Evolutionary conservation across 37 sponge, comb jelly and placozoan genomes (phyloP).

Genomic region (Hexactinellida sp.): DNA sequence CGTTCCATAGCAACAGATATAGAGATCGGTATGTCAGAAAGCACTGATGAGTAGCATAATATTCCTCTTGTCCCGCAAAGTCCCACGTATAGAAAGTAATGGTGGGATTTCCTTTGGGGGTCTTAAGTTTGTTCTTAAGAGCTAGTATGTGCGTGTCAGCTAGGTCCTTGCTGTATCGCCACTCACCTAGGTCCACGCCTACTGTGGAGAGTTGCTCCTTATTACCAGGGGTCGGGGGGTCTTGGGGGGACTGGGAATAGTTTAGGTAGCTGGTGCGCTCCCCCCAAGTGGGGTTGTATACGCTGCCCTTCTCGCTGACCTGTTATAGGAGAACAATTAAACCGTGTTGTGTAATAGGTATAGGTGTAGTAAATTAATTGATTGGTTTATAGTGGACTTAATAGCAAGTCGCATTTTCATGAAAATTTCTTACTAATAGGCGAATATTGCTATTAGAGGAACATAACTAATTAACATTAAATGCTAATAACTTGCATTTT

Average conservation of each 20-base stretch:
- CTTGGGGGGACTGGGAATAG: not conserved
- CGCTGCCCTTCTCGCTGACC: constrained; percentile 4
- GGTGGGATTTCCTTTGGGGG: constrained; percentile 24
- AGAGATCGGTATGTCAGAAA: constrained; percentile 75
- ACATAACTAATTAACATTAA: no score
- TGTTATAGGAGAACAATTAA: no score
- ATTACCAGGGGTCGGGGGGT: not conserved
- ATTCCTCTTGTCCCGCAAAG: constrained; percentile 94
- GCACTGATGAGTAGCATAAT: constrained; percentile 87
- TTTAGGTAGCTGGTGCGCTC: not conserved
- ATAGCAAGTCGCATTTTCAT: no score
- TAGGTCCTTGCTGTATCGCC: constrained; percentile 69
- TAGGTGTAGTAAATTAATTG: no score
- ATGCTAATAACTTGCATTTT: no score
- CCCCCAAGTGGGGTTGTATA: not conserved
- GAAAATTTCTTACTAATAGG: no score
- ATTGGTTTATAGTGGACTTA: no score
- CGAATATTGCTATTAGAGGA: no score
- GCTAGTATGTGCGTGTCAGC: constrained; percentile 18
- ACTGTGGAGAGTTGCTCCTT: constrained; percentile 59
- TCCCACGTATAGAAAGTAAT: constrained; percentile 88
- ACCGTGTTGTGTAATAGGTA: no score
- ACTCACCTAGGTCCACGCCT: constrained; percentile 73
- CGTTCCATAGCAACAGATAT: constrained; percentile 66
- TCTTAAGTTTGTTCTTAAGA: constrained; percentile 9